A percentile compares a stretch with the other conserved stretches of the same genome.
Evolutionary conservation across 2,797 vertebrate genomes (phyloP).

Genomic region (Chromis chromis): DNA sequence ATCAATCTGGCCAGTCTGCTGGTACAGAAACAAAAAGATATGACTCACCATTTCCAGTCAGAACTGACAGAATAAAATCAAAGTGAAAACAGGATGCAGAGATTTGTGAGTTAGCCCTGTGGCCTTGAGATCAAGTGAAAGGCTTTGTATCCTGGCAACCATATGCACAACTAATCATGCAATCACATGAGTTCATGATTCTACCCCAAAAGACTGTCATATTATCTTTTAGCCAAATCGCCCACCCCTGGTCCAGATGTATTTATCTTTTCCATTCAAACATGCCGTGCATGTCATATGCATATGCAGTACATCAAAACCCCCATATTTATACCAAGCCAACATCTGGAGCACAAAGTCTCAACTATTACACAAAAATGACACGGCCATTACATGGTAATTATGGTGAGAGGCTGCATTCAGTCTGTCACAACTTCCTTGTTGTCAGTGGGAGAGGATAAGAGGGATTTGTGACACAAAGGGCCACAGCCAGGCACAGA

Average conservation of each 20-base stretch:
- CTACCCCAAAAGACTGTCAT: too few species aligned
- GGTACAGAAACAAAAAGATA: too few species aligned
- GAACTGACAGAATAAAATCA: too few species aligned
- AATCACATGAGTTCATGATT: too few species aligned
- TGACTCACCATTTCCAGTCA: too few species aligned
- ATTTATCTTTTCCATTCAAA: background rate
- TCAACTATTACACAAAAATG: conserved; percentile 47
- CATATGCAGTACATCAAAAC: conserved; percentile 16
- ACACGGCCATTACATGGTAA: conserved; percentile 62
- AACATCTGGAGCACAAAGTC: conserved; percentile 59
- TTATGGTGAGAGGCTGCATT: conserved; percentile 71
- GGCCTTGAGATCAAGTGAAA: too few species aligned
- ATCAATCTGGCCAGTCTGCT: too few species aligned
- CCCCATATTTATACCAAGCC: conserved; percentile 8
- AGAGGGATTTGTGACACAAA: conserved; percentile 82
- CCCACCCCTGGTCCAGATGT: background rate
- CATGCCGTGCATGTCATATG: background rate
- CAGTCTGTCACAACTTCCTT: conserved; percentile 82
- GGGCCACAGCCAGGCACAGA: conserved; percentile 72
- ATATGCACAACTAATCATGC: too few species aligned
- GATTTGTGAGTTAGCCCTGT: too few species aligned
- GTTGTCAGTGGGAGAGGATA: conserved; percentile 82
- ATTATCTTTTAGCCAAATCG: too few species aligned
- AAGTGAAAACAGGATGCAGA: too few species aligned
- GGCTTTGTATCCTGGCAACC: too few species aligned